phyloP scores from a whole-genome alignment of 2,797 vertebrate species.

The Huso huso region DNA sequence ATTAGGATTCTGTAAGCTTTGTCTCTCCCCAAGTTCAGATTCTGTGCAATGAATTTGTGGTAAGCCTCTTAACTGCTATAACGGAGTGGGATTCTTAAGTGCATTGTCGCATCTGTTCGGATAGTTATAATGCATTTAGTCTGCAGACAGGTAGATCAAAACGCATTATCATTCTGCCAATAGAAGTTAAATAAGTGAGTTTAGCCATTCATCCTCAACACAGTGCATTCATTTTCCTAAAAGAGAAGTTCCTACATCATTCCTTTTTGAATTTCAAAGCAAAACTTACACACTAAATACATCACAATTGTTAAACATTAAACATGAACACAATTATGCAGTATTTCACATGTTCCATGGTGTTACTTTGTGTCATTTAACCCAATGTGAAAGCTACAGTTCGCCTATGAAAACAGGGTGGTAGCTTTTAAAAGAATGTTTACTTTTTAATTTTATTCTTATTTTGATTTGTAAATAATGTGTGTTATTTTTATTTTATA shows the following conservation, averaged over 20 bases:
- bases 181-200: too few relatives aligned
- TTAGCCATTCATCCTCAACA: background rate
- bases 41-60: too few relatives aligned
- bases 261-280: background rate
- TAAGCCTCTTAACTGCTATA: too few relatives aligned
- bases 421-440: slow-evolving; percentile 64
- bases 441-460: slow-evolving; percentile 55
- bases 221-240: background rate
- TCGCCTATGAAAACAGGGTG: slow-evolving; percentile 34
- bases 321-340: slow-evolving; percentile 25
- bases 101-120: too few relatives aligned
- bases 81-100: too few relatives aligned
- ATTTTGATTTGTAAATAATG: slow-evolving; percentile 75
- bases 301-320: background rate
- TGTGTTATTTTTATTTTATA: slow-evolving; percentile 70
- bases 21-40: too few relatives aligned
- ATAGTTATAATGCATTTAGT: too few relatives aligned
- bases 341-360: slow-evolving; percentile 32
- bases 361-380: slow-evolving; percentile 30
- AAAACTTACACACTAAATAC: background rate
- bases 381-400: slow-evolving; percentile 20
- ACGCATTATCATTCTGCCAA: too few relatives aligned
- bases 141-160: too few relatives aligned
- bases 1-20: too few relatives aligned
- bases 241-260: background rate